Evolutionary conservation across 2,888 invertebrate genomes (phyloP), one percentile per base, ranked within the genome.

Genomic region (Mellilla xanthometata): DNA sequence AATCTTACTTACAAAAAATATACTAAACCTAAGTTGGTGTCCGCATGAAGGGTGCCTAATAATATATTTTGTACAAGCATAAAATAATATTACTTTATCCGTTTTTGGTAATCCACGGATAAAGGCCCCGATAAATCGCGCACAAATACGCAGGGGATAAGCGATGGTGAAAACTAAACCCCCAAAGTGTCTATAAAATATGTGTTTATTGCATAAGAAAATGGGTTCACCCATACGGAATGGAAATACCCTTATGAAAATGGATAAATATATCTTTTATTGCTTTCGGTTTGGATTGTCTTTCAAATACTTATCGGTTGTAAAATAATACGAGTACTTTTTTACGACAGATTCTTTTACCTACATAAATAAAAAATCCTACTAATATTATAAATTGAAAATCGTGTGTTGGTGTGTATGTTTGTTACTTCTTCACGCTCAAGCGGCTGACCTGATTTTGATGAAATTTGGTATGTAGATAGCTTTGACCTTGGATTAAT

Each of bases 101-200:
- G 4, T 19, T n/a, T 3, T 19, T 5, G 6, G 15, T 19, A 19
- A 1, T 6, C 15, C 2, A 3, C 15, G 15, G 42, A 45, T 47
- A 49, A 49, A 49, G 51, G 49, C 49, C 44, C 49, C 47, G 39
- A 56, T 56, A 51, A 53, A 56, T 56, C 49, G 51, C 49, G 44
- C 42, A 51, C 51, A 53, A 56, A 51, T 53, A 52, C 41, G 49
- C 36, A 12, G 11, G 40, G 49, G 36, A 45, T 39, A 50, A 49
- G 36, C 45, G 41, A 42, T 45, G 45, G 38, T 50, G 43, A 49
- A 45, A 53, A 46, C 46, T 50, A 45, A 50, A 39, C 45, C 45
- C 23, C 43, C 13, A 34, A 45, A 45, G 45, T 45, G 34, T 45
- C 47, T 42, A 48, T 48, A 48, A 48, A 47, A 39, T 48, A 39